phyloP scores from a whole-genome alignment of 1,140 invertebrate species.

The Stegodyphus dumicola region DNA sequence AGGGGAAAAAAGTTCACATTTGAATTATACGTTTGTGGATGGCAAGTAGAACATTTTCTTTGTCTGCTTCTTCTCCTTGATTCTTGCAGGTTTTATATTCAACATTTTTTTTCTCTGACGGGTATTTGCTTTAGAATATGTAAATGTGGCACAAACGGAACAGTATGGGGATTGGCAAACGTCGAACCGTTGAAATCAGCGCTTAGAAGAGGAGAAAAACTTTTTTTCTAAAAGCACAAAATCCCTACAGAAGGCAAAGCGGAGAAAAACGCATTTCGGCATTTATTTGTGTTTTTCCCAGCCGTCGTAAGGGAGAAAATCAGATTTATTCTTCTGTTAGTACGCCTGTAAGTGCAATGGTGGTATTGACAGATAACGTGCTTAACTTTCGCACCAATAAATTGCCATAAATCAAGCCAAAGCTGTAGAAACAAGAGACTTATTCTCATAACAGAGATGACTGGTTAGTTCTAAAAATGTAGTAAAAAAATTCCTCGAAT shows the following conservation, averaged over 20 bases:
- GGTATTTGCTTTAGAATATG: constrained; percentile 55
- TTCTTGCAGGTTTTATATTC: constrained; percentile 52
- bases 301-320: constrained; percentile 9
- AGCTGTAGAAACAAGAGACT: background rate
- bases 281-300: constrained; percentile 43
- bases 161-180: constrained; percentile 55
- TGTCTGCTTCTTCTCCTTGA: constrained; percentile 42
- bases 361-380: constrained; percentile 32
- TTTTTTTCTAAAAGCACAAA: constrained; percentile 33
- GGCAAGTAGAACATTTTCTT: constrained; percentile 53
- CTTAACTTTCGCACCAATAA: constrained; percentile 16
- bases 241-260: constrained; percentile 37
- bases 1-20: constrained; percentile 37
- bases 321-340: constrained; percentile 34
- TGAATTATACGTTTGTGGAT: constrained; percentile 60
- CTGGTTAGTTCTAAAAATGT: too few species aligned
- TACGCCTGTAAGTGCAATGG: constrained; percentile 1
- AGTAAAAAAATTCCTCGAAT: too few species aligned
- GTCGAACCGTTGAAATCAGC: constrained; percentile 55
- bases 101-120: constrained; percentile 38
- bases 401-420: constrained; percentile 2
- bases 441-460: too few species aligned
- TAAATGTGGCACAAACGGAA: constrained; percentile 51
- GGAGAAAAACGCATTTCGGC: constrained; percentile 52
- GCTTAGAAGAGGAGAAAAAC: constrained; percentile 46